Evolutionary conservation across 2,113 vertebrate genomes (phyloP), one percentile per base, ranked within the genome.

Genomic region (Jacana jacana): DNA sequence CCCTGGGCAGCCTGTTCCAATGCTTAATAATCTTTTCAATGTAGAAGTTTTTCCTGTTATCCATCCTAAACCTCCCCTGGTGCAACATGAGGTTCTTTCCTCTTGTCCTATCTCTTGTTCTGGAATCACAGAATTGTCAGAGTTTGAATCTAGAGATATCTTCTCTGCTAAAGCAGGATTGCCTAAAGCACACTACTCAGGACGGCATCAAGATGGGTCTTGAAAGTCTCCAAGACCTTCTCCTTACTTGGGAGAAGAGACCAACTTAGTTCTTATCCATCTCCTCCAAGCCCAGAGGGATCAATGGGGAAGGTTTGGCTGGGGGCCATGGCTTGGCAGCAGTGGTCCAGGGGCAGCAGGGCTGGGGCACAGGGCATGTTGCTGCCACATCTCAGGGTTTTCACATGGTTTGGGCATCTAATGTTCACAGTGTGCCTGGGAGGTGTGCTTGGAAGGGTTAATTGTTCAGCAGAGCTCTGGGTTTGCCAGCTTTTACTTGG

Each of bases 321-420:
- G 55, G 25, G n/a, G 7, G 9, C 49, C 1, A 1, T 31, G 55
- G 20, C 15, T 54, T 1, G 6, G 28, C 70, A 46, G 31, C 0
- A 4, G 13, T 17, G n/a, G 22, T 39, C 52, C 12, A n/a, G n/a
- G n/a, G n/a, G n/a, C n/a, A n/a, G n/a, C n/a, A n/a, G n/a, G n/a
- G n/a, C 6, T 2, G 4, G 24, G 52, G 42, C 42, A 42, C 13
- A 15, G 42, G 42, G 42, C n/a, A n/a, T n/a, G n/a, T 27, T 35
- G 40, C 57, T 78, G 57, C 18, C 2, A 2, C 17, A 28, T 17
- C 49, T 22, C 0, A 1, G 7, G 31, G 6, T 7, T 65, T 79
- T 66, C 0, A 0, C 1, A 0, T 17, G 42, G 28, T 39, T 51
- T 60, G 39, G 28, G 28, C 19, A 39, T 31, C 22, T 2, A 1